Evolutionary conservation across 2,888 invertebrate genomes (phyloP).

Genomic region (Helleia helle): DNA sequence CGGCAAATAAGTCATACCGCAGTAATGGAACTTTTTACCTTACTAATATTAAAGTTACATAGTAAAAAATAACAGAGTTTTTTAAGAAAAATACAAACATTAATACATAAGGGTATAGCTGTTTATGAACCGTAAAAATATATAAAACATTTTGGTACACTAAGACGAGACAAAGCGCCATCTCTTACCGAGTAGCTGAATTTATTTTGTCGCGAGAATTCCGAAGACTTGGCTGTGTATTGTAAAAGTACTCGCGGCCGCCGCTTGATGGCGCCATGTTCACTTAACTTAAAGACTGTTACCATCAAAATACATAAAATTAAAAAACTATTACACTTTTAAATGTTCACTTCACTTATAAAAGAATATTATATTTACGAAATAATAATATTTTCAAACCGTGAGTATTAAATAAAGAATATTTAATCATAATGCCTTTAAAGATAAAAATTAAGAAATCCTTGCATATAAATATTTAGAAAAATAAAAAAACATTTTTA

Average conservation of each 20-base stretch:
- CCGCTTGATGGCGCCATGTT: slow-evolving; percentile 74
- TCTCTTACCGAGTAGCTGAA: slow-evolving; percentile 67
- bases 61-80: too few relatives aligned
- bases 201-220: slow-evolving; percentile 32
- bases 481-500: not conserved
- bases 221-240: slow-evolving; percentile 45
- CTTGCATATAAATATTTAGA: not conserved
- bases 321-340: not conserved
- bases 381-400: too few relatives aligned
- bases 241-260: slow-evolving; percentile 67
- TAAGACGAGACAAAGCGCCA: slow-evolving; percentile 33
- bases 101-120: too few relatives aligned
- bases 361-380: not conserved
- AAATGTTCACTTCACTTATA: slow-evolving; percentile 1
- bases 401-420: too few relatives aligned
- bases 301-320: slow-evolving; percentile 75
- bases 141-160: slow-evolving; percentile 65
- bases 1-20: too few relatives aligned
- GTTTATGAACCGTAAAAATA: too few relatives aligned
- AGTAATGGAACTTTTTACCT: too few relatives aligned
- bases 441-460: too few relatives aligned
- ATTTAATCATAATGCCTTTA: too few relatives aligned
- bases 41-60: too few relatives aligned
- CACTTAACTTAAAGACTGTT: slow-evolving; percentile 78
- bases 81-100: too few relatives aligned